These are phyloP conservation scores for Myiozetetes cayanensis DNA, from an alignment of 2,113 vertebrate genomes.

Conservation along the genomic window DNA sequence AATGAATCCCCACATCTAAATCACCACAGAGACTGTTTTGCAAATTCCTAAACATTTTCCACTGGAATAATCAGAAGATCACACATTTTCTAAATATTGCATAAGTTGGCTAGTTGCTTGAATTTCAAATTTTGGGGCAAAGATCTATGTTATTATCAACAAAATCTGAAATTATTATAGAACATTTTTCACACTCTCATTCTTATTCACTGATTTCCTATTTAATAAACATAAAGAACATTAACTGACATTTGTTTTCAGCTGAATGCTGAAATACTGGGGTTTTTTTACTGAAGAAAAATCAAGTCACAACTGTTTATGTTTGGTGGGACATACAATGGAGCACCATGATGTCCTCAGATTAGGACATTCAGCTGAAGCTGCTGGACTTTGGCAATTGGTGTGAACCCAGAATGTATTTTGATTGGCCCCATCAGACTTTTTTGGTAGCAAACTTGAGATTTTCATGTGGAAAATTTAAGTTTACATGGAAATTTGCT, in stretches of 20 bases:
- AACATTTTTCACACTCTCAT: not conserved
- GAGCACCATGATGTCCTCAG: not conserved
- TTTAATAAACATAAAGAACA: constrained; percentile 39
- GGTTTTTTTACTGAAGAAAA: not conserved
- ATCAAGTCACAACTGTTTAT: not conserved
- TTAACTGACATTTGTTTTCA: constrained; percentile 9
- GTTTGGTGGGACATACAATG: not conserved
- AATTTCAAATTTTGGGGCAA: constrained; percentile 30
- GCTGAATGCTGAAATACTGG: not conserved
- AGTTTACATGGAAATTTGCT: not conserved
- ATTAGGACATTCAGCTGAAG: not conserved
- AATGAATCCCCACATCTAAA: constrained; percentile 3
- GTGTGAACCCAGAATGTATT: not conserved
- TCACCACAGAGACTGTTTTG: not conserved
- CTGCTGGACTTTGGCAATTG: not conserved
- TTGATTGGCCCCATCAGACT: not conserved
- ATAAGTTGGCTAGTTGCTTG: constrained; percentile 15
- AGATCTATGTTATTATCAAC: constrained; percentile 21
- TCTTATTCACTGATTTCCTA: constrained; percentile 40
- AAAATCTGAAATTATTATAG: constrained; percentile 17
- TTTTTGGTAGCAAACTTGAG: not conserved
- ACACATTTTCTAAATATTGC: constrained; percentile 25
- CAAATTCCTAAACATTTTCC: constrained; percentile 1
- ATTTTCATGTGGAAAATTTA: not conserved
- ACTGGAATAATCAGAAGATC: constrained; percentile 31